These are phyloP conservation scores for Zenarchopterus dispar DNA, from an alignment of 2,797 vertebrate genomes.

Conservation along the genomic window DNA sequence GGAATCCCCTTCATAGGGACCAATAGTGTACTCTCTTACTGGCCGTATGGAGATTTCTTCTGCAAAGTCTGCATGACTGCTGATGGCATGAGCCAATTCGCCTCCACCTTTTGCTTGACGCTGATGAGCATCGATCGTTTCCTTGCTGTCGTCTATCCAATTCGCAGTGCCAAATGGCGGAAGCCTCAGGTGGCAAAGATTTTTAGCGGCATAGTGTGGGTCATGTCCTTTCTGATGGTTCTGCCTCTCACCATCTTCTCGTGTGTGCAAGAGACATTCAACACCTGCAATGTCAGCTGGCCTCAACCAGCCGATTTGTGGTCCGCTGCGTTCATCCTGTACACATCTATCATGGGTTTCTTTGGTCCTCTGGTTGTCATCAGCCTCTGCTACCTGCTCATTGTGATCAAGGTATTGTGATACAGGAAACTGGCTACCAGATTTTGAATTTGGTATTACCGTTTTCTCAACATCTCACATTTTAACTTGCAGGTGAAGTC, in stretches of 20 bases:
- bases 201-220: constrained; percentile 87
- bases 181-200: constrained; percentile 88
- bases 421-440: neutral
- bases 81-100: constrained; percentile 94
- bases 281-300: constrained; percentile 94
- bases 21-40: constrained; percentile 90
- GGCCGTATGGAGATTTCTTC: constrained; percentile 91
- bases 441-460: neutral
- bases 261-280: constrained; percentile 82
- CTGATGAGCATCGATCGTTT: constrained; percentile 97
- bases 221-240: constrained; percentile 88
- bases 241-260: constrained; percentile 91
- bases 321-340: constrained; percentile 90
- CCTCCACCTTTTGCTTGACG: constrained; percentile 93
- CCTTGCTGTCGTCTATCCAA: constrained; percentile 92
- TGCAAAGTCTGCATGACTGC: constrained; percentile 91
- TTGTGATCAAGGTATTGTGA: constrained; percentile 87
- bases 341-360: constrained; percentile 90
- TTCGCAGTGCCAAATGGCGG: constrained; percentile 89
- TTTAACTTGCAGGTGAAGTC: constrained; percentile 81
- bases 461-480: neutral
- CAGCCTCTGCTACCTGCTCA: constrained; percentile 92
- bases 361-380: constrained; percentile 91
- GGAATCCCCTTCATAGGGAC: constrained; percentile 92
- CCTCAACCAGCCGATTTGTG: constrained; percentile 85